Conservation (phyloP, 1,140 invertebrate species). For the Arion vulgaris region DNA sequence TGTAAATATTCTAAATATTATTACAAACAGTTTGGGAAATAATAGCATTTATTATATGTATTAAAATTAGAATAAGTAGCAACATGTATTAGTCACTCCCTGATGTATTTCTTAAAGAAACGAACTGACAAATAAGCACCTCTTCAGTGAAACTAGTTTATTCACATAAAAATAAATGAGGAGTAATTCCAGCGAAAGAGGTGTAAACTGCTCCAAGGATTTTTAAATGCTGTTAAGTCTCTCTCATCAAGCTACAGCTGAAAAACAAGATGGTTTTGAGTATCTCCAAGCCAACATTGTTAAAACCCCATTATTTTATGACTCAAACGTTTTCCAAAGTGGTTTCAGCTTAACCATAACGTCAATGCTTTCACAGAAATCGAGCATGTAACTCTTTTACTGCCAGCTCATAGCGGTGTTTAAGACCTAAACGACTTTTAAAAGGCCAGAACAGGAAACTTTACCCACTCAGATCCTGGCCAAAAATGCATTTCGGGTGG, state of each 20-base stretch:
- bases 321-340: slow-evolving; percentile 1
- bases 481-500: slow-evolving; percentile 3
- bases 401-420: not conserved
- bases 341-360: slow-evolving; percentile 21
- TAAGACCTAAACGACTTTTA: slow-evolving; percentile 16
- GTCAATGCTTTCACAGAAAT: slow-evolving; percentile 1
- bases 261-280: not conserved
- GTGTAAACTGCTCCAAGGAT: not conserved
- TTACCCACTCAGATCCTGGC: slow-evolving; percentile 19
- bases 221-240: not conserved
- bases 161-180: no score
- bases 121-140: no score
- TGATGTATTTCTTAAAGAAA: no score
- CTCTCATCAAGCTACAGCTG: not conserved
- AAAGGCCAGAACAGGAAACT: not conserved
- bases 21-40: no score
- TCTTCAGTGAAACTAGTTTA: no score
- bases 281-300: slow-evolving; percentile 3
- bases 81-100: no score
- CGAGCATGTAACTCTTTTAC: not conserved
- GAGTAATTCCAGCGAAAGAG: not conserved
- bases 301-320: slow-evolving; percentile 19
- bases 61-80: no score
- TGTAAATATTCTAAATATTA: no score
- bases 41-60: no score